A percentile compares a stretch with the other conserved stretches of the same genome.
These are phyloP conservation scores for Lasiurus cinereus DNA, from an alignment of 2,113 vertebrate species.

Conservation along the genomic window DNA sequence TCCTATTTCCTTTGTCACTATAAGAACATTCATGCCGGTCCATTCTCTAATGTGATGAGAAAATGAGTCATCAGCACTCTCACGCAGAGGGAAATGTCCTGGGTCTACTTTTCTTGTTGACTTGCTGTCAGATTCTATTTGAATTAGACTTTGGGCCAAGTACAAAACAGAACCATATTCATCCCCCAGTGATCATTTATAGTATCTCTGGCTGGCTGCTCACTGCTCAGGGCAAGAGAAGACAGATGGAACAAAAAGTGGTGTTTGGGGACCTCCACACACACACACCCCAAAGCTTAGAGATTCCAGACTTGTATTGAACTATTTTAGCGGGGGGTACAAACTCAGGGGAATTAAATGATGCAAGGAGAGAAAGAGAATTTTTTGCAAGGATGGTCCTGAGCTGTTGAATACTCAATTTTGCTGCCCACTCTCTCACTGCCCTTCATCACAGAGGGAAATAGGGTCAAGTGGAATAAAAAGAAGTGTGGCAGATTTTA, in stretches of 20 bases:
- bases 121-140: slow-evolving; percentile 71
- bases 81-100: not conserved
- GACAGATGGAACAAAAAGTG: not conserved
- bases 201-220: slow-evolving; percentile 37
- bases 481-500: not conserved
- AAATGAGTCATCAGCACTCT: slow-evolving; percentile 74
- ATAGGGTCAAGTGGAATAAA: not conserved
- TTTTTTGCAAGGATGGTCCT: not conserved
- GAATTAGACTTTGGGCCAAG: slow-evolving; percentile 52
- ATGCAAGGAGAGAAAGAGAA: not conserved
- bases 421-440: not conserved
- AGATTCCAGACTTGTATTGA: not conserved
- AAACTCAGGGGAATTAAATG: not conserved
- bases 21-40: not conserved
- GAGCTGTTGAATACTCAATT: not conserved
- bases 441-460: not conserved
- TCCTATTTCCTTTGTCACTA: not conserved
- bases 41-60: slow-evolving; percentile 54
- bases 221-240: not conserved
- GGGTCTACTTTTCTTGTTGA: slow-evolving; percentile 64
- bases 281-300: no score
- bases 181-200: slow-evolving; percentile 5
- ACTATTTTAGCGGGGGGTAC: not conserved
- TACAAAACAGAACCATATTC: slow-evolving; percentile 60
- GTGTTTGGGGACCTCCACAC: not conserved